Evolutionary conservation across 2,797 vertebrate genomes (phyloP).

Genomic region (Spatula versicolor): DNA sequence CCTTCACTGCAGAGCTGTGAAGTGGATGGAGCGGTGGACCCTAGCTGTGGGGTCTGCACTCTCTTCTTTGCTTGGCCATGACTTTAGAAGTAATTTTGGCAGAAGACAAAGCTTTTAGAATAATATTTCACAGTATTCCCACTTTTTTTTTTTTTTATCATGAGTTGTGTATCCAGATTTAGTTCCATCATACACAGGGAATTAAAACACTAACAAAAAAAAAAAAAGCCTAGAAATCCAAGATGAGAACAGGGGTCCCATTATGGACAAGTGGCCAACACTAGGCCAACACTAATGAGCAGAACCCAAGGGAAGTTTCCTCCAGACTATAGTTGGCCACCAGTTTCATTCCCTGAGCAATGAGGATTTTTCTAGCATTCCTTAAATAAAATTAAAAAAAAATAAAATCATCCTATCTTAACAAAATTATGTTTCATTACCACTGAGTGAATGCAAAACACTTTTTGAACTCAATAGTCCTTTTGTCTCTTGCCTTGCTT

Average conservation of each 20-base stretch:
- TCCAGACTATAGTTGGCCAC: background rate
- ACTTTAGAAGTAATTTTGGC: background rate
- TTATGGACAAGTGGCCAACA: background rate
- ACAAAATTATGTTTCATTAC: background rate
- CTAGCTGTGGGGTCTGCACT: background rate
- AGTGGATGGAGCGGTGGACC: background rate
- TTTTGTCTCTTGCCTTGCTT: background rate
- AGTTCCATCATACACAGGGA: background rate
- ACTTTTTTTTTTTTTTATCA: background rate
- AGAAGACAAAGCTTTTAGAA: background rate
- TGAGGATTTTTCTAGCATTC: background rate
- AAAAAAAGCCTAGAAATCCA: background rate
- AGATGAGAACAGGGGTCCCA: background rate
- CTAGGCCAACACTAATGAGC: background rate
- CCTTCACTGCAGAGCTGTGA: background rate
- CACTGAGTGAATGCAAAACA: rapidly evolving
- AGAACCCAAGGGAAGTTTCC: background rate
- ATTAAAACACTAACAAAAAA: background rate
- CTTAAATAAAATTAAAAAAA: background rate
- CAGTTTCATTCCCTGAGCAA: background rate
- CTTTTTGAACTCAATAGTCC: background rate
- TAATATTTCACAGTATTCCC: background rate
- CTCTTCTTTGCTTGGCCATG: background rate
- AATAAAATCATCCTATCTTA: background rate
- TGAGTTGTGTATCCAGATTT: background rate